Percentiles rank a stretch among this genome's conserved stretches.
Evolutionary conservation across 2,888 invertebrate species (phyloP).

Genomic region (Drosophila conformis): DNA sequence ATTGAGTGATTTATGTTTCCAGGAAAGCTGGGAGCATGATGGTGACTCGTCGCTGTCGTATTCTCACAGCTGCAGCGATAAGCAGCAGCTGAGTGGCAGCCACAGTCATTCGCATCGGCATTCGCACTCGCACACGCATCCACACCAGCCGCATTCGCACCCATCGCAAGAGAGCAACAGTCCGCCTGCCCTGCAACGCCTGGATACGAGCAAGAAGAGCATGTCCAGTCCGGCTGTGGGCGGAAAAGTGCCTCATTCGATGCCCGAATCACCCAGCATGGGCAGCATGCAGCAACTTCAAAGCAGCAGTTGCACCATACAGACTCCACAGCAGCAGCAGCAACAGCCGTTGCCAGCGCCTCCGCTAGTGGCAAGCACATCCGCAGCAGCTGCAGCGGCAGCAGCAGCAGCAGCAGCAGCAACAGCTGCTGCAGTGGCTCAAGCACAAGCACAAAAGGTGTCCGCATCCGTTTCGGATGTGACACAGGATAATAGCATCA

Average conservation of each 20-base stretch:
- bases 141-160: conserved; percentile 56
- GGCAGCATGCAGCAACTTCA: conserved; percentile 79
- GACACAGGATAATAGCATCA: conserved; percentile 84
- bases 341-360: conserved; percentile 56
- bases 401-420: conserved; percentile 70
- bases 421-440: conserved; percentile 63
- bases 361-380: conserved; percentile 43
- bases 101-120: conserved; percentile 60
- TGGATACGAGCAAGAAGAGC: conserved; percentile 84
- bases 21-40: conserved; percentile 82
- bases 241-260: conserved; percentile 68
- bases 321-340: conserved; percentile 74
- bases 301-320: conserved; percentile 73
- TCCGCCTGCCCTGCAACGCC: conserved; percentile 76
- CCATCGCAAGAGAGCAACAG: conserved; percentile 68
- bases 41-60: conserved; percentile 83
- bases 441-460: conserved; percentile 48
- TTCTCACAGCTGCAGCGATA: conserved; percentile 82
- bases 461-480: conserved; percentile 79
- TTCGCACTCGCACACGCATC: conserved; percentile 61
- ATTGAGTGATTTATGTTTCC: conserved; percentile 7
- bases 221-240: conserved; percentile 85
- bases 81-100: conserved; percentile 65
- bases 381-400: conserved; percentile 32
- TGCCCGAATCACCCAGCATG: conserved; percentile 84